Evolutionary conservation across 2,797 vertebrate genomes (phyloP).

Genomic region (Vultur gryphus): DNA sequence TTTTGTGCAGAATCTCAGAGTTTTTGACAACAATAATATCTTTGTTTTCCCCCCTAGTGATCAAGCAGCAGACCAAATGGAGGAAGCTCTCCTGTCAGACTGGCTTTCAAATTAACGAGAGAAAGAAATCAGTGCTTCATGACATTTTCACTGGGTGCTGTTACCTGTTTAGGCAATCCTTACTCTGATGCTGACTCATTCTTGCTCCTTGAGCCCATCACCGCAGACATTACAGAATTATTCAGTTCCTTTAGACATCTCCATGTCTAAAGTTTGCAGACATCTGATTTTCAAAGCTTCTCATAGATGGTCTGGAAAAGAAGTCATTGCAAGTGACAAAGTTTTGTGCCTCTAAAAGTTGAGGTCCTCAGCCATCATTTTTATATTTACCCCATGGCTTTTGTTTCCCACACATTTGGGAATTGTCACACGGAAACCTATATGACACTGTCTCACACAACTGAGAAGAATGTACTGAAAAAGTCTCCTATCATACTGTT

Average conservation of each 20-base stretch:
- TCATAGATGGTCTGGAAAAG: rapidly evolving
- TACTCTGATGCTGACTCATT: not conserved
- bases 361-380: not conserved
- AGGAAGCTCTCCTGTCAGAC: not conserved
- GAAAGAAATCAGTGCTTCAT: not conserved
- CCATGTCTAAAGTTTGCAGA: not conserved
- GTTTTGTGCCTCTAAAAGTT: not conserved
- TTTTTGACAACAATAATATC: not conserved
- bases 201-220: not conserved
- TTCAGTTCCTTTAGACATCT: not conserved
- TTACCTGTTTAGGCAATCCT: not conserved
- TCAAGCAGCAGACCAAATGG: not conserved
- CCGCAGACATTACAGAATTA: not conserved
- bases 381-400: not conserved
- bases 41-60: not conserved
- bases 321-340: not conserved
- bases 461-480: not conserved
- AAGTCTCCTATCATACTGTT: not conserved
- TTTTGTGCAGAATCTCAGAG: not conserved
- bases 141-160: not conserved
- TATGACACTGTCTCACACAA: too few species aligned
- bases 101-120: not conserved
- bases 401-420: not conserved
- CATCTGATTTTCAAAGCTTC: not conserved
- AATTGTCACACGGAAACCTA: not conserved